A percentile compares a stretch with the other conserved stretches of the same genome.
These are phyloP conservation scores for Bettongia penicillata DNA, from an alignment of 2,113 vertebrate species.

Conservation along the genomic window DNA sequence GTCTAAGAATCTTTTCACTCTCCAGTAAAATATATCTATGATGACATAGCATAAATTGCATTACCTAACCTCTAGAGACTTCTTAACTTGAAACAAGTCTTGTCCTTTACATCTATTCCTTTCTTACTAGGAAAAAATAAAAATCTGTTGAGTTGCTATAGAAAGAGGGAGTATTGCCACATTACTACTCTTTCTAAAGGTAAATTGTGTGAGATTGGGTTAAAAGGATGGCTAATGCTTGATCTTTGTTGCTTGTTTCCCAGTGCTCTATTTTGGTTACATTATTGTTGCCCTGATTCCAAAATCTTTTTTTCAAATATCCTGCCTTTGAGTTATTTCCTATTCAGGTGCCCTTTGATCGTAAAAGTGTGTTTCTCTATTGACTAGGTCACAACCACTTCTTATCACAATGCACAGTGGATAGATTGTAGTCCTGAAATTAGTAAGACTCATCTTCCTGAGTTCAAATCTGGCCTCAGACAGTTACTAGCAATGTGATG, in stretches of 20 bases:
- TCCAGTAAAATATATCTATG: too few relatives aligned
- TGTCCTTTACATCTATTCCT: not conserved
- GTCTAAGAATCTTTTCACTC: too few relatives aligned
- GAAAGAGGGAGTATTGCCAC: not conserved
- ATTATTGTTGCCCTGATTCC: not conserved
- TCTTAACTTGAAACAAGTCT: not conserved
- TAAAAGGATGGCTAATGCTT: not conserved
- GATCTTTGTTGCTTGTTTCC: not conserved
- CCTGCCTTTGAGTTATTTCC: not conserved
- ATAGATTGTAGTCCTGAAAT: not conserved
- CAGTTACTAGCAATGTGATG: not conserved
- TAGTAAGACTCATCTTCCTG: not conserved
- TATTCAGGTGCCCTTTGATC: not conserved
- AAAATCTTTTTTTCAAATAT: not conserved
- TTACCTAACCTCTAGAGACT: too few relatives aligned
- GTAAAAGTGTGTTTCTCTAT: not conserved
- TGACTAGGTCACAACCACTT: not conserved
- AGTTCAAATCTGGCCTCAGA: not conserved
- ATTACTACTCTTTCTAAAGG: not conserved
- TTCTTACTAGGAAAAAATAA: not conserved
- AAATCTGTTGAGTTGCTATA: not conserved
- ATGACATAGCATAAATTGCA: too few relatives aligned
- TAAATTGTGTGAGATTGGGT: not conserved
- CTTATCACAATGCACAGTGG: not conserved
- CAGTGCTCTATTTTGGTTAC: not conserved